These are phyloP conservation scores for Sebastes matsubarae DNA, from an alignment of 2,797 vertebrate genomes.

Conservation along the genomic window DNA sequence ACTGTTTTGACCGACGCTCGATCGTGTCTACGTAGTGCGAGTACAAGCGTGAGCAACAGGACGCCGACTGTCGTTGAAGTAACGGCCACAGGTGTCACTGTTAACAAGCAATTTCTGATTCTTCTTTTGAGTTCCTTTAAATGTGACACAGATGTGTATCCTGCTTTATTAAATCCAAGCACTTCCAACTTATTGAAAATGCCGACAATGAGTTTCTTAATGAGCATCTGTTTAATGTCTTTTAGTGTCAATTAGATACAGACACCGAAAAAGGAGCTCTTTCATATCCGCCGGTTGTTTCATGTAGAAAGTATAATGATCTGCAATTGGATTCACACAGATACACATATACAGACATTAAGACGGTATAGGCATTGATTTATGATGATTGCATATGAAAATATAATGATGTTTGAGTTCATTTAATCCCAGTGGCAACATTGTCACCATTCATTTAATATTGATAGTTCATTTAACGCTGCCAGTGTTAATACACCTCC, in stretches of 20 bases:
- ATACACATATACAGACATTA: neutral
- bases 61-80: no score
- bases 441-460: neutral
- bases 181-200: neutral
- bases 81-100: no score
- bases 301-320: neutral
- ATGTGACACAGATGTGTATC: neutral
- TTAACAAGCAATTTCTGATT: no score
- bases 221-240: neutral
- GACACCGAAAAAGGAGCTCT: neutral
- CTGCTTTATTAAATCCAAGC: neutral
- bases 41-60: no score
- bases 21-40: no score
- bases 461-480: neutral
- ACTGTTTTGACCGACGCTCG: no score
- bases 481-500: neutral
- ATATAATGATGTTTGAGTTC: neutral
- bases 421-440: constrained; percentile 4
- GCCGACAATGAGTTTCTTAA: neutral
- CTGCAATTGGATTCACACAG: neutral
- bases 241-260: neutral
- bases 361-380: neutral
- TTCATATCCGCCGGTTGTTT: neutral
- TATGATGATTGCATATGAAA: neutral
- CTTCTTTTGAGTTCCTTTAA: neutral